Evolutionary conservation across 2,888 invertebrate genomes (phyloP), one percentile per base, ranked within the genome.

Genomic region (Parnassius orleans): DNA sequence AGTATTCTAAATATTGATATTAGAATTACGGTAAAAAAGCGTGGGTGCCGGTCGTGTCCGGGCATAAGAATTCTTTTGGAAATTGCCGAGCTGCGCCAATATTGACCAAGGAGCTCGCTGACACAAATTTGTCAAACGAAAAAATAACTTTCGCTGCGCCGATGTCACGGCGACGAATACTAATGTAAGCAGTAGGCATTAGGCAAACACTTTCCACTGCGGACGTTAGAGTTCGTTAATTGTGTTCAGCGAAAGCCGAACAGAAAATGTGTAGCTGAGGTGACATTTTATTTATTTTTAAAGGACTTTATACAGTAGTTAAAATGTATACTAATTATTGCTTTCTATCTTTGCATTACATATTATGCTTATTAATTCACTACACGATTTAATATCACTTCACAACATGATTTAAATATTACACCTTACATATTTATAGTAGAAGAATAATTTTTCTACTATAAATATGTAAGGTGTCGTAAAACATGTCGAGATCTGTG

Each of bases 161-260:
- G 68, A 73, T 77, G 78, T 80, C 76, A 72, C 75, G 70, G 70
- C 69, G 47, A 47, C 47, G 48, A 33, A 33, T 33, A 33, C 72
- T 76, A 76, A 79, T 77, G 78, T 81, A 75, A 74, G 68, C 76
- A 71, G 78, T 68, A 76, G 71, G 68, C 76, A 71, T 78, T 68
- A 76, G 71, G 74, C 74, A 73, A 79, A 72, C 73, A 81, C 87
- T 88, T 88, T 89, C 84, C 80, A 82, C 74, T 71, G 81, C 84
- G 79, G 84, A 84, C 84, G 87, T 84, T 80, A 72, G 72, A 72
- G 74, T 72, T 69, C 76, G 76, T 68, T 78, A 77, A 88, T 88
- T 89, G 86, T 88, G 71, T 77, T 77, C 72, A 72, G 83, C 83
- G 84, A 89, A 88, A 87, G 84, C 78, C 76, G 78, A 80, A 81